phyloP scores from a whole-genome alignment of 2,113 vertebrate species.

The Sclerurus mexicanus region DNA sequence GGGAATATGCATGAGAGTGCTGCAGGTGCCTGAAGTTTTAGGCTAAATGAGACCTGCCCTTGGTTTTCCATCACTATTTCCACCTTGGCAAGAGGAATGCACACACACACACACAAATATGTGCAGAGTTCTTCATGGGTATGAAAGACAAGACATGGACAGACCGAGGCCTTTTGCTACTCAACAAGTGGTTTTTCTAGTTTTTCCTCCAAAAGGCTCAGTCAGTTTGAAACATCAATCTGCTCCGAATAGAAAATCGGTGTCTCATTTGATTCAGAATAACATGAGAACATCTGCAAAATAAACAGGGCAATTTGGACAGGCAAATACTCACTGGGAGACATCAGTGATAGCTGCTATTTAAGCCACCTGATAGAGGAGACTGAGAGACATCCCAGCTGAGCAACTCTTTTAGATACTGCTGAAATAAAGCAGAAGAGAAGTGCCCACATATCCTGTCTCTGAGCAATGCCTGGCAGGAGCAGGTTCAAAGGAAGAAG shows the following conservation, averaged over 20 bases:
- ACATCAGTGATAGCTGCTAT: not conserved
- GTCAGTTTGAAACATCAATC: not conserved
- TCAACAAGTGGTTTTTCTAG: not conserved
- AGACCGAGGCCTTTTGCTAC: not conserved
- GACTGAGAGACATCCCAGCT: not conserved
- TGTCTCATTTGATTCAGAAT: not conserved
- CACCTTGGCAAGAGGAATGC: not conserved
- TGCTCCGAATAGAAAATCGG: not conserved
- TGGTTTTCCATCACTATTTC: not conserved
- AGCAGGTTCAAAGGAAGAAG: not conserved
- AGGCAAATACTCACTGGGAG: not conserved
- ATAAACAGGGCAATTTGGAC: not conserved
- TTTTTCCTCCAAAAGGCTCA: not conserved
- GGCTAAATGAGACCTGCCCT: not conserved
- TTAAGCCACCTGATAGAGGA: not conserved
- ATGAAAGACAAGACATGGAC: not conserved
- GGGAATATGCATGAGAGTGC: rapidly evolving
- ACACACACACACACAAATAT: not conserved
- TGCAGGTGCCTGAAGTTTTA: not conserved
- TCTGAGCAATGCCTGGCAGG: not conserved
- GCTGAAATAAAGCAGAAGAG: not conserved
- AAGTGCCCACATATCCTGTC: not conserved
- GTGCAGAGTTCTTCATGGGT: not conserved
- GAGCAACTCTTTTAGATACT: not conserved
- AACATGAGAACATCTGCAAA: not conserved